phyloP scores from a whole-genome alignment of 2,113 vertebrate species.

The Catharus bicknelli region DNA sequence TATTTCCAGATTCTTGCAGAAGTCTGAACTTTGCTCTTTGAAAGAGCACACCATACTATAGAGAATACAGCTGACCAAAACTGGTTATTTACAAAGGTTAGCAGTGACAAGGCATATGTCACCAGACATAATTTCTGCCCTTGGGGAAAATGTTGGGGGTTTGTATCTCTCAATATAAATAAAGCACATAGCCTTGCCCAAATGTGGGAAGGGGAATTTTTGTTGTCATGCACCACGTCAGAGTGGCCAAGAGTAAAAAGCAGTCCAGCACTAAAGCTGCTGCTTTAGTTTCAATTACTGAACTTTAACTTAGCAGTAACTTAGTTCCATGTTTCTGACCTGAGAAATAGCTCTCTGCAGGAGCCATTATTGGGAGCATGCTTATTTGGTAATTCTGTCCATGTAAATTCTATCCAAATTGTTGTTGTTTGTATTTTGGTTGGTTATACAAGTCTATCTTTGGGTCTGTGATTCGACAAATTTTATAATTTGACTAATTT shows the following conservation, averaged over 20 bases:
- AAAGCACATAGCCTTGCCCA: slow-evolving; percentile 5
- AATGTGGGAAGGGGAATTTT: not conserved
- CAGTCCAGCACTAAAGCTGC: not conserved
- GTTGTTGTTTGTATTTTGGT: not conserved
- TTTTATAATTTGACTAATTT: not conserved
- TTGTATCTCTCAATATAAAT: slow-evolving; percentile 39
- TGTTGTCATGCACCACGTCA: not conserved
- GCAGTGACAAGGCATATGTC: slow-evolving; percentile 25
- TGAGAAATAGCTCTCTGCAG: not conserved
- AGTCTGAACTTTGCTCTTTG: slow-evolving; percentile 53
- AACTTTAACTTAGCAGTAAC: not conserved
- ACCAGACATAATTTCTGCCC: slow-evolving; percentile 30
- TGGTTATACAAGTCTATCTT: not conserved
- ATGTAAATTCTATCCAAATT: not conserved
- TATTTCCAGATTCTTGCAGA: not conserved
- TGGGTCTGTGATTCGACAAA: not conserved
- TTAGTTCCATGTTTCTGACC: not conserved
- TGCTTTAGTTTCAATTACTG: not conserved
- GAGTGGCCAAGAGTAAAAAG: not conserved
- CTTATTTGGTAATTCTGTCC: not conserved
- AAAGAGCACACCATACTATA: not conserved
- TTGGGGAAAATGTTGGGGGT: slow-evolving; percentile 3
- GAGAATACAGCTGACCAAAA: slow-evolving; percentile 40
- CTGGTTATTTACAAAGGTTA: slow-evolving; percentile 43
- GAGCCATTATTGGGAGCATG: not conserved